Base-by-base conservation (phyloP, 2,113 vertebrate species). In the Paratilapia polleni region DNA sequence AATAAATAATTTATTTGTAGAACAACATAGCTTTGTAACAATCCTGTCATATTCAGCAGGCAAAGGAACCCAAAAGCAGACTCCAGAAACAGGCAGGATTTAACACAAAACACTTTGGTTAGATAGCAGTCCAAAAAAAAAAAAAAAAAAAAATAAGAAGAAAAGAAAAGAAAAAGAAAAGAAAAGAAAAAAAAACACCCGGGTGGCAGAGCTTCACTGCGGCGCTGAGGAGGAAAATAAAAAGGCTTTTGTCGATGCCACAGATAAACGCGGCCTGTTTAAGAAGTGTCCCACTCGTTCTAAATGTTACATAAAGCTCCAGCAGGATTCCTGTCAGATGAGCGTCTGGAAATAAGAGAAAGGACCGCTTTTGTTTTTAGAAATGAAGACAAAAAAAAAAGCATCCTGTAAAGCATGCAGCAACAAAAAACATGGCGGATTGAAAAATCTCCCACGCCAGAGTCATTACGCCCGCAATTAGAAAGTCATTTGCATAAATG, bases 401-500 rank as follows among this genome's bases (percentile, higher is more conserved):
- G 80, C 88, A 76, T 94, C 90, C 85, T 90, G 89, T 68, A 80
- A 91, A 84, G 82, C 80, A 64, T 63, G 80, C 87, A 68, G 80
- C 34, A 90, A 94, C 82, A 92, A 90, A 93, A 92, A 94, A 93
- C 88, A 94, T 95, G 95, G 94, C 93, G 94, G 91, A 85, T 60
- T 87, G 92, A 89, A 88, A 89, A 91, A 92, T 92, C 85, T 95
- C 93, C 88, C 92, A 93, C 92, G 94, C 86, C 91, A 89, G 76
- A 92, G 91, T 94, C 91, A 96, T 94, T 95, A 94, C 94, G 89
- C 81, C 91, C 95, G 96, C 96, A 97, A 98, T 98, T 98, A 97
- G 95, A 94, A 92, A 88, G 90, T 94, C 82, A 97, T 99, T 98
- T 97, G 93, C 97, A 98, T 98, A 97, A 97, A 98, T 98, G 97